Evolutionary conservation across 2,888 invertebrate genomes (phyloP).

Genomic region (Catotricha subobsoleta): DNA sequence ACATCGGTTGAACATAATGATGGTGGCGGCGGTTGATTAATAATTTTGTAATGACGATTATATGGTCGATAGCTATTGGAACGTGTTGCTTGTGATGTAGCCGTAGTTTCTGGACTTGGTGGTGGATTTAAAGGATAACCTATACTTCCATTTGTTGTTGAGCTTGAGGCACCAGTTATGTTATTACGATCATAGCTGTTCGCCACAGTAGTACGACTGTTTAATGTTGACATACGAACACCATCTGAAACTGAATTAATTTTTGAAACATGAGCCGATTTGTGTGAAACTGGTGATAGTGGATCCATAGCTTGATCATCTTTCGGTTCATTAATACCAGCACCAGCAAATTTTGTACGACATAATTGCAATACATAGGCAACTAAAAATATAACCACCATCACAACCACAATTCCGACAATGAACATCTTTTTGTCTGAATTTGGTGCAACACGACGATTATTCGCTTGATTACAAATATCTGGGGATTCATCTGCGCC

Average conservation of each 20-base stretch:
- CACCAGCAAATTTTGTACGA: conserved; percentile 32
- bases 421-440: conserved; percentile 37
- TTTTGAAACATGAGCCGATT: conserved; percentile 25
- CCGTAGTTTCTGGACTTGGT: conserved; percentile 68
- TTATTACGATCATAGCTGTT: conserved; percentile 53
- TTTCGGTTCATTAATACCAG: conserved; percentile 33
- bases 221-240: conserved; percentile 46
- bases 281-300: conserved; percentile 33
- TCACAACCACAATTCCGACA: conserved; percentile 35
- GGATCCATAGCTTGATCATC: conserved; percentile 49
- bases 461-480: conserved; percentile 34
- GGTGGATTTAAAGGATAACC: conserved; percentile 66
- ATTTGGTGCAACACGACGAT: conserved; percentile 29
- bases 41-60: conserved; percentile 48
- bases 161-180: conserved; percentile 40
- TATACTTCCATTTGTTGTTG: conserved; percentile 29
- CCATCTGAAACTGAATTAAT: conserved; percentile 33
- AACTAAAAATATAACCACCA: conserved; percentile 36
- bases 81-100: conserved; percentile 35
- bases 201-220: conserved; percentile 37
- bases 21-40: conserved; percentile 77
- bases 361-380: conserved; percentile 36
- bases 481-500: conserved; percentile 58
- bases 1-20: conserved; percentile 91
- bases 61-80: conserved; percentile 50